Base-by-base conservation (phyloP, 2,888 invertebrate genomes). In the Euphydryas editha region DNA sequence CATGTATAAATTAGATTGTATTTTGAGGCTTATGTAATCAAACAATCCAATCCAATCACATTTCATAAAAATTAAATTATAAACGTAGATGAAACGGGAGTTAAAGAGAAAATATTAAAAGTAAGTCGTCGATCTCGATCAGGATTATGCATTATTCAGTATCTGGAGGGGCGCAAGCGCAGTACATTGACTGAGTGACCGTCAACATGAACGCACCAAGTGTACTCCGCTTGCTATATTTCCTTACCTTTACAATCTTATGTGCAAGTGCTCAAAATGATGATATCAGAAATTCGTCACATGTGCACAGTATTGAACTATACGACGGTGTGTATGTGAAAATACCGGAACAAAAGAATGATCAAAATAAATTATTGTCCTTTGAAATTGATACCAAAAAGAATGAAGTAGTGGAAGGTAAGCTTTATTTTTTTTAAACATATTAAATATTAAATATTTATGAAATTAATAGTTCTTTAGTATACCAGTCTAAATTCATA, bases 201-300 rank as follows among this genome's bases (percentile, higher is more conserved):
- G 83, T 81, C 87, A 86, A 74, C 79, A 88, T 88, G 88, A 75
- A 79, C 82, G 83, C 81, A 80, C 79, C 80, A 75, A 75, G 74
- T 74, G 78, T 74, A 75, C 68, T 65, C 68, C 64, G 68, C 76
- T 75, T 73, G 62, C 51, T 70, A 39, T 56, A 66, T 60, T 63
- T 67, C 39, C 37, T 74, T n/a, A 37, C 67, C 62, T 36, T 71
- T 60, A 49, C 49, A 47, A 57, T 71, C 81, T 67, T 79, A 71
- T 76, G 69, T 79, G 42, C 24, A 20, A 47, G 47, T 74, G 66
- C 80, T 17, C 46, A 13, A 39, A 18, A 44, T 71, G 64, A 65
- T 44, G 65, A 57, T 13, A n/a, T 20, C 0, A 59, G 61, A 21
- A 56, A 70, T 13, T 21, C 11, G 11, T 54, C 65, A 5, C 46